Percentiles rank a stretch among this genome's conserved stretches.
Conservation (phyloP, 2,113 vertebrate species). For the Ictidomys tridecemlineatus region DNA sequence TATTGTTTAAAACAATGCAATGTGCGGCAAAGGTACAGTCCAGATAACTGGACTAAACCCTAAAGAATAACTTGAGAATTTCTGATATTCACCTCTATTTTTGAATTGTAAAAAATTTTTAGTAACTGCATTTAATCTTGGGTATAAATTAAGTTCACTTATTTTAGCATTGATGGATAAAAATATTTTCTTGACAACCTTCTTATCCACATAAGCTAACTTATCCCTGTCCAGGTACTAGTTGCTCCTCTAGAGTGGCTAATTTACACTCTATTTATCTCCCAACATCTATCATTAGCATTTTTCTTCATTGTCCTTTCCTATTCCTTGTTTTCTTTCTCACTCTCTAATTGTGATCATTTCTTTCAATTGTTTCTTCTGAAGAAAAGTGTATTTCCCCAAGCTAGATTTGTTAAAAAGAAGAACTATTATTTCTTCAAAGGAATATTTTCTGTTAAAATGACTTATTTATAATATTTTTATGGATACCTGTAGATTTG, state of each 20-base stretch:
- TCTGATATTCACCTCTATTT: conserved; percentile 1
- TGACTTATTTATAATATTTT: conserved; percentile 37
- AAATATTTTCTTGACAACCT: conserved; percentile 43
- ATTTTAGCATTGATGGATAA: conserved; percentile 22
- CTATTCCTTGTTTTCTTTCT: background rate
- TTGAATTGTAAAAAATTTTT: conserved; percentile 9
- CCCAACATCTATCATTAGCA: background rate
- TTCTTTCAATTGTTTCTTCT: conserved; percentile 27
- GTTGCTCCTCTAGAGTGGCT: background rate
- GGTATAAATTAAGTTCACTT: conserved; percentile 33
- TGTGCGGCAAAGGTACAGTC: background rate
- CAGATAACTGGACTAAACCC: conserved; percentile 27
- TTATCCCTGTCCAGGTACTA: background rate
- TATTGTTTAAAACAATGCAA: conserved; percentile 65
- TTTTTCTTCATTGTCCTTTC: background rate
- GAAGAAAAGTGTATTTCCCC: background rate
- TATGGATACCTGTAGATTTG: background rate
- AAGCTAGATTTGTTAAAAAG: background rate
- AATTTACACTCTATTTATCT: conserved; percentile 23
- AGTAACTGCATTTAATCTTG: conserved; percentile 25
- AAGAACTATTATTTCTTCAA: conserved; percentile 3
- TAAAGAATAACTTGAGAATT: conserved; percentile 10
- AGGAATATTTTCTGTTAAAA: background rate
- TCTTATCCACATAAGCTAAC: background rate
- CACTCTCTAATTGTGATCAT: conserved; percentile 13